Base-by-base conservation (phyloP, 2,888 invertebrate species). In the Trissoscelio sp. region DNA sequence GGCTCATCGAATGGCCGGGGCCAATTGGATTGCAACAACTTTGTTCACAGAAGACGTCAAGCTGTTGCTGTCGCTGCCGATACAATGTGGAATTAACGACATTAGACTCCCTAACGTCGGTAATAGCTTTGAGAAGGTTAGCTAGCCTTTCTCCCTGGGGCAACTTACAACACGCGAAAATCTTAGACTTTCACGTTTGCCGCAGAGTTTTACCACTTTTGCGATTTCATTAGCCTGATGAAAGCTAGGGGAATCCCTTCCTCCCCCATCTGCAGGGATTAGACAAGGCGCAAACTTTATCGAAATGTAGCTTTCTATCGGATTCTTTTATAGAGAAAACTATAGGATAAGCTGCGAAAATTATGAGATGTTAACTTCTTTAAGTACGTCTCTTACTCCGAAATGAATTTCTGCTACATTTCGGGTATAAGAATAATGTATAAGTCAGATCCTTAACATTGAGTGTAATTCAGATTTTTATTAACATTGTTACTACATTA, bases 11-110 rank as follows among this genome's bases (percentile, higher is more conserved):
- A 80, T 79, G 48, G 82, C 58, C 48, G 20, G 14, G 64, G 74
- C 81, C 82, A 83, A 85, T 85, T 83, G 75, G 83, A 83, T 83
- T 83, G 79, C 55, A 51, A 58, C 79, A 81, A 84, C 79, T 83
- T 83, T 83, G 66, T 79, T 81, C 62, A 44, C 53, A 48, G 69
- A 53, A 77, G 73, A 55, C 64, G 72, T 81, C 81, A 83, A 81
- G 81, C 82, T 81, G 66, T 51, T 77, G 62, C 77, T 73, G 70
- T 60, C 64, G 39, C 24, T 70, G 48, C 69, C 67, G 62, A 60
- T 70, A 46, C 42, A 88, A 88, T 83, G 85, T 83, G 82, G 83
- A 86, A 87, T 88, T 88, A 88, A 88, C 85, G 85, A 86, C 84
- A 85, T 87, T 87, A 87, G 83, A 85, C 83, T 83, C 84, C 83